A percentile compares a stretch with the other conserved stretches of the same genome.
These are phyloP conservation scores for Serranochromis macrocephalus DNA, from an alignment of 2,113 vertebrate species.

Conservation along the genomic window DNA sequence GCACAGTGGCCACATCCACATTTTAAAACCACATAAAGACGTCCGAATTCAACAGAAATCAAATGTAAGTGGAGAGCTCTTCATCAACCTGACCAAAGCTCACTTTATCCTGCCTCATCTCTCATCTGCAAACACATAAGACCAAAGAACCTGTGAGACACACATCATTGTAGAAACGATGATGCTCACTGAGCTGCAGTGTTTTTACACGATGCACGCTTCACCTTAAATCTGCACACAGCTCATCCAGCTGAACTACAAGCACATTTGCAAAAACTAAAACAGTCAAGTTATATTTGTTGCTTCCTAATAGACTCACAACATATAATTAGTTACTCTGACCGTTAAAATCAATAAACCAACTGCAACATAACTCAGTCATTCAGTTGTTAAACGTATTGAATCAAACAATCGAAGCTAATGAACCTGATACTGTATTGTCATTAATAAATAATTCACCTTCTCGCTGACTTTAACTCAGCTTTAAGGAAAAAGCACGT, in stretches of 20 bases:
- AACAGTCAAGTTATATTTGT: neutral
- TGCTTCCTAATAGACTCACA: neutral
- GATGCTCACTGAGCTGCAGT: neutral
- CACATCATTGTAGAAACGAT: fast-evolving
- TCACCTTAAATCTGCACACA: neutral
- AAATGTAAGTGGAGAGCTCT: neutral
- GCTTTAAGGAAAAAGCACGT: neutral
- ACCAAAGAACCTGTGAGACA: neutral
- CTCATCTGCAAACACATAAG: neutral
- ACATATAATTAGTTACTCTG: neutral
- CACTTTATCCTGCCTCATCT: neutral
- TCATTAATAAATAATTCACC: slow-evolving; percentile 30
- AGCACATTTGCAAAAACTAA: neutral
- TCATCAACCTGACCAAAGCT: neutral
- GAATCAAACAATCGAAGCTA: neutral
- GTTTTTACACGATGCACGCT: neutral
- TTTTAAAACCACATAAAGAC: neutral
- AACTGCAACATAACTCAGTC: neutral
- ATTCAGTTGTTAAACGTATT: neutral
- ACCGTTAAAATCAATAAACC: neutral
- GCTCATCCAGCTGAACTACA: neutral
- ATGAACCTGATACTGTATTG: neutral
- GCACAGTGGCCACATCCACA: fast-evolving
- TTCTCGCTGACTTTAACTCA: slow-evolving; percentile 23
- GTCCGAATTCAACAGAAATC: neutral